These are phyloP conservation scores for Patiria pectinifera DNA, from an alignment of 53 echinoderm and acorn worm genomes.

Conservation along the genomic window DNA sequence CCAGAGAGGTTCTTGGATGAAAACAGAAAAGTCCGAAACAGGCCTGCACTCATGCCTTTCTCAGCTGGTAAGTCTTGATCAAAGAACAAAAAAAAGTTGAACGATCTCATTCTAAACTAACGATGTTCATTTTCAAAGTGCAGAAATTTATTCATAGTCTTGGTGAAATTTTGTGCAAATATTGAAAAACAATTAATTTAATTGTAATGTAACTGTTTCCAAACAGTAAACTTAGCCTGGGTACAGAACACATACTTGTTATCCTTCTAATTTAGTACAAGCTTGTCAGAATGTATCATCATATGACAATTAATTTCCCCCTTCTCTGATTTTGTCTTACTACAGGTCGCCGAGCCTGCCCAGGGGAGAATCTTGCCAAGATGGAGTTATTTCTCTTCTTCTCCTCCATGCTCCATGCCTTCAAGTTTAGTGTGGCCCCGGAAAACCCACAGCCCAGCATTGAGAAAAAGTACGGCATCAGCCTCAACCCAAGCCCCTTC, in stretches of 20 bases:
- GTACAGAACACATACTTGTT: no score
- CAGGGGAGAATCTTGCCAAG: conserved; percentile 92
- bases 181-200: no score
- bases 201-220: no score
- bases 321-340: not conserved
- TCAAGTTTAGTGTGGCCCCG: conserved; percentile 73
- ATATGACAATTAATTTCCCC: not conserved
- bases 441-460: conserved; percentile 92
- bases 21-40: conserved; percentile 70
- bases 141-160: no score
- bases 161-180: no score
- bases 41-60: conserved; percentile 96
- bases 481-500: conserved; percentile 94
- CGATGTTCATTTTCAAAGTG: not conserved
- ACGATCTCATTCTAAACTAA: not conserved
- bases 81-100: no score
- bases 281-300: not conserved
- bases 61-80: conserved; percentile 86
- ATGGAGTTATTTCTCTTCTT: conserved; percentile 97
- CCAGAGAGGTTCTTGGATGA: conserved; percentile 89
- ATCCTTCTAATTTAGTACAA: not conserved
- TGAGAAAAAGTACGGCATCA: conserved; percentile 97
- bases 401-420: conserved; percentile 84
- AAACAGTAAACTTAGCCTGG: no score
- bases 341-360: conserved; percentile 93